Base-by-base conservation (phyloP, 2,888 invertebrate species). In the Palloptera scutellata region DNA sequence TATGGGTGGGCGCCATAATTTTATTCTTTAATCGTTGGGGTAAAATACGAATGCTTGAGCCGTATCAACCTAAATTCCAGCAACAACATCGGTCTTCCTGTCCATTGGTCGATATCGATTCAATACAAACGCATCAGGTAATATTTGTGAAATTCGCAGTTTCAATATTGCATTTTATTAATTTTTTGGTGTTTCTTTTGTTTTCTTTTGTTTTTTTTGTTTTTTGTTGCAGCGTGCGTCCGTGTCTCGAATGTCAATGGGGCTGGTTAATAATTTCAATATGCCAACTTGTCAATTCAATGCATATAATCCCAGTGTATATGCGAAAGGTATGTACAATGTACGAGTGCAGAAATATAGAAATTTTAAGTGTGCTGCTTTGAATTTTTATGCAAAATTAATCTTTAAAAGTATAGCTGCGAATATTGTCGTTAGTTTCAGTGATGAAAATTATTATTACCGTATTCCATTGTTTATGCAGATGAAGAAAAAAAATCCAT, bases 1-100 rank as follows among this genome's bases (percentile, higher is more conserved):
- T 95, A 13, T 96, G 96, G 96, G 92, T 93, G 64, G 94, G 92
- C 0, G 95, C 95, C 71, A 95, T 95, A 71, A 92, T 93, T 3
- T 87, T 95, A 55, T 96, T 96, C 87, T 94, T 96, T 88, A 95
- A 96, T 86, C 92, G 95, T 72, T 96, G 95, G 95, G 95, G 95
- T 80, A 95, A 96, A 88, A 96, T 96, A 82, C 90, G 95, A 72
- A 95, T 94, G 94, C 85, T 95, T 84, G 94, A 95, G 82, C 95
- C 95, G 0, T 95, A 95, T 84, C 94, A 95, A 80, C 95, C 95
- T 1, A 94, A 95, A 85, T 95, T 95, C 81, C 93, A 93, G 79
- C 93, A 93, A 77, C 91, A 92, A 75, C 94, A 94, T 85, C 88
- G 94, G 75, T 89, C 91, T 76, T 92, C 92, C 77, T 93, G 92